A percentile compares a stretch with the other conserved stretches of the same genome.
phyloP scores from a whole-genome alignment of 2,888 invertebrate species.

The Noctua pronuba region DNA sequence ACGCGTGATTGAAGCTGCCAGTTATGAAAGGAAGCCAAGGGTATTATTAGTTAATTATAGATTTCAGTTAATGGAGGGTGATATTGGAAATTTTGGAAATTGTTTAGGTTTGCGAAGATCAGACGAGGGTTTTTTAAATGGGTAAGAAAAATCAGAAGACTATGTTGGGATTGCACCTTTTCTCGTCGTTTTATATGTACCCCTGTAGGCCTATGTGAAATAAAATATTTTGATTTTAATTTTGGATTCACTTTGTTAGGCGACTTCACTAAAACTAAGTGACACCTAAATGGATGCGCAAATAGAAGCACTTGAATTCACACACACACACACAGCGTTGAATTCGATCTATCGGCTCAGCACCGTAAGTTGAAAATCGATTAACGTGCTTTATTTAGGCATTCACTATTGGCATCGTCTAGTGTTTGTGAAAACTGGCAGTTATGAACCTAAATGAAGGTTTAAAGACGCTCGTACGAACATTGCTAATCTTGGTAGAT shows the following conservation, averaged over 20 bases:
- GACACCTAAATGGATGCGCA: not conserved
- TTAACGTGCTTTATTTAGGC: not conserved
- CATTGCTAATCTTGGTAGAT: not conserved
- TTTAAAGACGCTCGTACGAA: not conserved
- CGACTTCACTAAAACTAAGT: not conserved
- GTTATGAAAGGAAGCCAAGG: slow-evolving; percentile 48
- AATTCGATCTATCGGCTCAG: not conserved
- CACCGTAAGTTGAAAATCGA: not conserved
- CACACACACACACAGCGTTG: no score
- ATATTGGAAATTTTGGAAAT: not conserved
- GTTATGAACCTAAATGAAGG: not conserved
- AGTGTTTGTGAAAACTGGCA: not conserved
- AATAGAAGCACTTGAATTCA: no score
- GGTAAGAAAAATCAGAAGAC: no score
- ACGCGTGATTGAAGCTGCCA: slow-evolving; percentile 58
- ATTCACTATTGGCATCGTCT: not conserved
- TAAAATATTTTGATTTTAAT: not conserved
- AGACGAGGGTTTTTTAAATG: not conserved
- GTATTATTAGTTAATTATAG: slow-evolving; percentile 41
- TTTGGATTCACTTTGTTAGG: not conserved
- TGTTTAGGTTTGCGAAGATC: not conserved
- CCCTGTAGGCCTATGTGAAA: not conserved
- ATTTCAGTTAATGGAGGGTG: not conserved
- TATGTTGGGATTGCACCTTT: not conserved
- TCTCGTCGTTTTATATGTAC: not conserved